Conservation (phyloP, 2,888 invertebrate species). For the Caenorhabditis doughertyi region DNA sequence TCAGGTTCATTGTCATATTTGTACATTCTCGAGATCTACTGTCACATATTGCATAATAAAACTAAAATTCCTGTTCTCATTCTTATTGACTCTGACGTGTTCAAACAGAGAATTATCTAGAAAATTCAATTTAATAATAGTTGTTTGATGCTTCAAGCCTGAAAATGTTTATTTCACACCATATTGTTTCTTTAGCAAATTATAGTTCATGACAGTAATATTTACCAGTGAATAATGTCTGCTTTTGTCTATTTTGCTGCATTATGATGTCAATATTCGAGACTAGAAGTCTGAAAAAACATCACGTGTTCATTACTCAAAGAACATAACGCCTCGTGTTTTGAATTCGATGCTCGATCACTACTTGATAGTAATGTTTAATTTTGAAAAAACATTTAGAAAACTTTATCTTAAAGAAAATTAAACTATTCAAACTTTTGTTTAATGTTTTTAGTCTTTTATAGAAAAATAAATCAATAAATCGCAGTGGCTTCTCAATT, state of each 20-base stretch:
- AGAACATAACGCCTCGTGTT: slow-evolving; percentile 14
- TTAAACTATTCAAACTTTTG: too few relatives aligned
- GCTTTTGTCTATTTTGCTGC: background rate
- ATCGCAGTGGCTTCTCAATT: background rate
- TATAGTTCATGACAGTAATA: background rate
- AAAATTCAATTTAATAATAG: background rate
- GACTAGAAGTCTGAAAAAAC: slow-evolving; percentile 10
- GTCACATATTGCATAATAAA: slow-evolving; percentile 31
- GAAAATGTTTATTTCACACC: background rate
- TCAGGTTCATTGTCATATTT: slow-evolving; percentile 56
- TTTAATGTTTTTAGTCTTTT: too few relatives aligned
- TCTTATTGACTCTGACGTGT: background rate
- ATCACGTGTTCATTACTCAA: slow-evolving; percentile 20
- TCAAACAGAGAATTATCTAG: background rate
- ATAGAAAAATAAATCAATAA: background rate
- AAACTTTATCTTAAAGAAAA: too few relatives aligned
- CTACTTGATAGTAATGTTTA: too few relatives aligned
- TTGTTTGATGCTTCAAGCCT: slow-evolving; percentile 4
- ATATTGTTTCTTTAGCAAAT: background rate
- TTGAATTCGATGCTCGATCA: slow-evolving; percentile 4
- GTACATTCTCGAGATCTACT: slow-evolving; percentile 26
- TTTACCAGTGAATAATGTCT: background rate
- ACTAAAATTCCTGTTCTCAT: background rate
- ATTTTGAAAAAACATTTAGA: too few relatives aligned
- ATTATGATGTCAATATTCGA: slow-evolving; percentile 11